Evolutionary conservation across 2,888 invertebrate genomes (phyloP).

Genomic region (Dryocosmus kuriphilus): DNA sequence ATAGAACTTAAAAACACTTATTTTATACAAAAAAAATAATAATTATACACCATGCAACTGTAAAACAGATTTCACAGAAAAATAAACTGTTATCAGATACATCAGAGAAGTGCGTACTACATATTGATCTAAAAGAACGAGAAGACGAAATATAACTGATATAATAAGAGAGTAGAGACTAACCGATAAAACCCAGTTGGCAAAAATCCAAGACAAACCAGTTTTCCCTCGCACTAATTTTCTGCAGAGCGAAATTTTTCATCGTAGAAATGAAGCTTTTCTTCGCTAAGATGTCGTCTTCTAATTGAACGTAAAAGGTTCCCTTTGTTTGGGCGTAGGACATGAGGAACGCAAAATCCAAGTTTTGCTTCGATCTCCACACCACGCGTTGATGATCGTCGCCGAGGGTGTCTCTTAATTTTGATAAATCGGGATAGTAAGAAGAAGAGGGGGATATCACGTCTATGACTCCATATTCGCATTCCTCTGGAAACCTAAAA

Average conservation of each 20-base stretch:
- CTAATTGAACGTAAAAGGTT: conserved; percentile 93
- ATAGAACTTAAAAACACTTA: no score
- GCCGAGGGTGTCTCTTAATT: conserved; percentile 88
- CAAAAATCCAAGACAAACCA: conserved; percentile 98
- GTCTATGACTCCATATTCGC: conserved; percentile 91
- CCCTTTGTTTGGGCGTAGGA: conserved; percentile 93
- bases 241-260: conserved; percentile 89
- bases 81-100: no score
- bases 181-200: conserved; percentile 95
- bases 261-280: conserved; percentile 90
- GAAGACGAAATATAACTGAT: no score
- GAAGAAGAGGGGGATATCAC: conserved; percentile 90
- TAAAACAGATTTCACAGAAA: no score
- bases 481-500: conserved; percentile 85
- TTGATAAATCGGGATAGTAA: conserved; percentile 93
- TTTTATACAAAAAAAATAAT: no score
- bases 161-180: conserved; percentile 64
- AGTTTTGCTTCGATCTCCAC: conserved; percentile 97
- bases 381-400: conserved; percentile 90
- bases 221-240: conserved; percentile 85
- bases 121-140: no score
- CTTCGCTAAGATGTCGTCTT: conserved; percentile 95
- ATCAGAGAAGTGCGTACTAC: no score
- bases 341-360: conserved; percentile 96
- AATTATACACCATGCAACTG: no score